phyloP scores from a whole-genome alignment of 2,797 vertebrate genomes.

The Catharus ustulatus region DNA sequence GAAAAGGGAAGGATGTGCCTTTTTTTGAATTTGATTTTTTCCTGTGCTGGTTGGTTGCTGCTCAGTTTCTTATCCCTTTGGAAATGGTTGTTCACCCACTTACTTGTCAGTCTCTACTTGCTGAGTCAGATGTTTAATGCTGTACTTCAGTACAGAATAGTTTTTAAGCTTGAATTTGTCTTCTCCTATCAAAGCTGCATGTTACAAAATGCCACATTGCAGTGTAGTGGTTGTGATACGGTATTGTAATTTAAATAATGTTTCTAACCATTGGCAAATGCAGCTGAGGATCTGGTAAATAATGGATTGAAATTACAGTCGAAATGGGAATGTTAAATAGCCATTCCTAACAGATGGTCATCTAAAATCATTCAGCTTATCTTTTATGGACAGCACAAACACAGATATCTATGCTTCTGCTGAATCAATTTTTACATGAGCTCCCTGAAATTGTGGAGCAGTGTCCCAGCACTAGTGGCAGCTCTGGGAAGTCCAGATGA shows the following conservation, averaged over 20 bases:
- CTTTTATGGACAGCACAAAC: neutral
- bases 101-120: neutral
- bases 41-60: neutral
- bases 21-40: neutral
- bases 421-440: neutral
- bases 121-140: neutral
- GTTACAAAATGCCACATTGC: neutral
- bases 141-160: neutral
- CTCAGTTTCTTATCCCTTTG: neutral
- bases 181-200: neutral
- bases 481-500: neutral
- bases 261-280: neutral
- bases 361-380: constrained; percentile 1
- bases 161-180: neutral
- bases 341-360: neutral
- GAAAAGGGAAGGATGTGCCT: neutral
- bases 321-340: neutral
- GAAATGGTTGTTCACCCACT: neutral
- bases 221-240: neutral
- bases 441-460: neutral
- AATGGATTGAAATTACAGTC: neutral
- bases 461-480: neutral
- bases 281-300: neutral
- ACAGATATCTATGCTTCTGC: neutral
- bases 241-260: neutral